Evolutionary conservation across 1,140 invertebrate genomes (phyloP).

Genomic region (Colletes latitarsis): DNA sequence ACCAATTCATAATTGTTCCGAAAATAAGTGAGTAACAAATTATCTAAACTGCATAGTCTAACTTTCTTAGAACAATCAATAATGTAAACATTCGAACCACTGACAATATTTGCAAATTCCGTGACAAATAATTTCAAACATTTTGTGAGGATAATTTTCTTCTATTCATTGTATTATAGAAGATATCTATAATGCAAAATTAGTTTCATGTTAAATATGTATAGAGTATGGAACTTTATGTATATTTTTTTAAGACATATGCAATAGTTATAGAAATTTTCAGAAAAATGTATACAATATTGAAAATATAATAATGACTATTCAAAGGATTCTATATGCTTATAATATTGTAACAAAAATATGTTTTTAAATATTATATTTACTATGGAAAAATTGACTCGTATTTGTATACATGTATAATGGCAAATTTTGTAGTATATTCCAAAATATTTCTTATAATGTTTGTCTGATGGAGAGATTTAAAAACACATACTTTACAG

Average conservation of each 20-base stretch:
- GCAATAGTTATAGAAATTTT: conserved; percentile 28
- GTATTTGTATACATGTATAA: conserved; percentile 26
- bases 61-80: conserved; percentile 1
- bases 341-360: conserved; percentile 39
- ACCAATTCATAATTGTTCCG: conserved; percentile 17
- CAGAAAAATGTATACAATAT: conserved; percentile 26
- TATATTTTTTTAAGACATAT: conserved; percentile 23
- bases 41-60: conserved; percentile 6
- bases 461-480: conserved; percentile 9
- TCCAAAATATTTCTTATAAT: conserved; percentile 38
- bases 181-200: conserved; percentile 4
- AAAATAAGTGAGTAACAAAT: conserved; percentile 35
- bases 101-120: neutral
- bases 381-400: conserved; percentile 46
- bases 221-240: conserved; percentile 52
- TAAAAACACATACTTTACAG: conserved; percentile 37
- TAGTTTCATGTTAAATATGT: conserved; percentile 18
- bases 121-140: conserved; percentile 4
- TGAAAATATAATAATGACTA: conserved; percentile 38
- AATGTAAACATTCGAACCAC: conserved; percentile 1
- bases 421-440: conserved; percentile 24
- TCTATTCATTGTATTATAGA: neutral
- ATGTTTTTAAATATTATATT: conserved; percentile 36
- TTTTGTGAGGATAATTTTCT: neutral
- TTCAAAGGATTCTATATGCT: conserved; percentile 32